Base-by-base conservation (phyloP, 2,113 vertebrate species). In the Pristiophorus japonicus region DNA sequence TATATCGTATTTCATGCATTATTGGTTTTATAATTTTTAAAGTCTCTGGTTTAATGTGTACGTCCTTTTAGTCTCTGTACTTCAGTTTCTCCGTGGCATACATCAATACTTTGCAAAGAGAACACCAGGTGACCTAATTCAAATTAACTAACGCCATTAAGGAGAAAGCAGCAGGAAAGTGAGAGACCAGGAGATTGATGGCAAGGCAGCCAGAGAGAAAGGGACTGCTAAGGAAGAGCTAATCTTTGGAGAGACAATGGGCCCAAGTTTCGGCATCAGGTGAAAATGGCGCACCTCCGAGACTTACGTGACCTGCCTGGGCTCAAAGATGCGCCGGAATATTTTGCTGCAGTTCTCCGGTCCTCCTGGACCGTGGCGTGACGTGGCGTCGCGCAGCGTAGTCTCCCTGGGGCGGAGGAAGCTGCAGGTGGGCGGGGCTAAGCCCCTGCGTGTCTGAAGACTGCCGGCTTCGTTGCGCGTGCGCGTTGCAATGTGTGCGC, bases 81-180 rank as follows among this genome's bases (percentile, higher is more conserved):
- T 63, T 63, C 88, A 63, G 16, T 38, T 81, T 34, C 34, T 92
- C 20, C 88, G 42, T 18, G 16, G n/a, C 88, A 92, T 38, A 18
- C 88, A n/a, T 65, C 62, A 63, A 18, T 38, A 22, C 59, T 38
- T 63, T 63, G 34, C 10, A 90, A 90, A 81, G 78, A 42, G 22
- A 90, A 34, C 27, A 65, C 59, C 14, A 92, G 88, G 59, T 62
- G 30, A 92, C 34, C 38, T n/a, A 92, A 92, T 63, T 92, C 14
- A n/a, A 92, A 63, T 63, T 92, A 91, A 62, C n/a, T n/a, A 92
- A 34, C 88, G 38, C 88, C 30, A 92, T 92, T 92, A 62, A 63
- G n/a, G n/a, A 92, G n/a, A 92, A 92, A 63, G 55, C 88, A 92
- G 88, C 59, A 38, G 18, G 38, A 92, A 92, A 20, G 88, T 63